phyloP scores from a whole-genome alignment of 2,797 vertebrate species.

The Phyllotis vaccarum region DNA sequence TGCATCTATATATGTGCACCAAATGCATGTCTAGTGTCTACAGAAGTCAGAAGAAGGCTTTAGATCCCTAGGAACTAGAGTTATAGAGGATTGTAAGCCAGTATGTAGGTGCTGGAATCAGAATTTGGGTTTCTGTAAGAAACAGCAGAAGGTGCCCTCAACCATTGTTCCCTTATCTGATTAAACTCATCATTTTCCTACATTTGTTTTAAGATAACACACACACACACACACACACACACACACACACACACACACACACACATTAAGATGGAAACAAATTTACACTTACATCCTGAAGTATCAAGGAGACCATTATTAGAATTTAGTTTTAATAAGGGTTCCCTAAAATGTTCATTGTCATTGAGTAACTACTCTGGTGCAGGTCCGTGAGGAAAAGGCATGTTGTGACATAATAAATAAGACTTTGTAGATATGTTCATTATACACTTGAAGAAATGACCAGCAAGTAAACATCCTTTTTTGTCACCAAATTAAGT shows the following conservation, averaged over 20 bases:
- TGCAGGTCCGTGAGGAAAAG: background rate
- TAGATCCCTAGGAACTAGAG: background rate
- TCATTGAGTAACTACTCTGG: background rate
- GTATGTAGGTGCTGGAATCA: background rate
- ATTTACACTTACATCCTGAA: background rate
- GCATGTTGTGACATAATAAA: constrained; percentile 9
- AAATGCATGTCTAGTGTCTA: background rate
- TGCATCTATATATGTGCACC: background rate
- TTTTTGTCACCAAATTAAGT: constrained; percentile 34
- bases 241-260: background rate
- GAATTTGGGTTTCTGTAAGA: background rate
- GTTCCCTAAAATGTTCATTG: background rate
- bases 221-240: background rate
- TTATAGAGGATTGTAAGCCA: background rate
- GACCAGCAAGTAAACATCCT: background rate
- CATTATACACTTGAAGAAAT: background rate
- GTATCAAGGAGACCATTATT: background rate
- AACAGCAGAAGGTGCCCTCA: background rate
- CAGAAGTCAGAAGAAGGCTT: background rate
- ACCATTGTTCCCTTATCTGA: background rate
- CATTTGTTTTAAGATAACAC: background rate
- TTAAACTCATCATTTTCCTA: background rate
- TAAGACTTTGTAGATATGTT: background rate
- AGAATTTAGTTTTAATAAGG: constrained; percentile 10
- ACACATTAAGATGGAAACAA: constrained; percentile 4